Evolutionary conservation across 2,113 vertebrate genomes (phyloP).

Genomic region (Halichoerus grypus): DNA sequence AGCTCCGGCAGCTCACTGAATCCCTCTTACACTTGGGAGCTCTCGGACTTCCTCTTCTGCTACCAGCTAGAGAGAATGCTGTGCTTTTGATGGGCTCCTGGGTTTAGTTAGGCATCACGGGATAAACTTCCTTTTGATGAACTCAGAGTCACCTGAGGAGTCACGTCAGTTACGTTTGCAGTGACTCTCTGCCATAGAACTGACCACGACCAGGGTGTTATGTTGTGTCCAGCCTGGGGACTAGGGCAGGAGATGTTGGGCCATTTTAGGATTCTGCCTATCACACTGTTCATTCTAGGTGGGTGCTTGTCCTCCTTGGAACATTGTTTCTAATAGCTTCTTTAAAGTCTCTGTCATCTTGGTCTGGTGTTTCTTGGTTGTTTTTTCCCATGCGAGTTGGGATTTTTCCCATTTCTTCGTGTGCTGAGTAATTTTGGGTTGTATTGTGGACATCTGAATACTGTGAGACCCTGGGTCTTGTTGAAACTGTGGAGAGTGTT

Average conservation of each 20-base stretch:
- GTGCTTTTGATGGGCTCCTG: not conserved
- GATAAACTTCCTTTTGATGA: not conserved
- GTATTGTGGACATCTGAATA: not conserved
- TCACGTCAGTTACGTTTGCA: not conserved
- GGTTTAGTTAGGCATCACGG: not conserved
- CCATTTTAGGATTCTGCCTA: not conserved
- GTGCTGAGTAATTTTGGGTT: not conserved
- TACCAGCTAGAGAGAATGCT: not conserved
- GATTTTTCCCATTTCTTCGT: not conserved
- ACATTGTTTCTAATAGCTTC: not conserved
- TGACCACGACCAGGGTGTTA: not conserved
- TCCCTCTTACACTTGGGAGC: not conserved
- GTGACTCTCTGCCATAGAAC: not conserved
- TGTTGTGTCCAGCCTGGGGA: not conserved
- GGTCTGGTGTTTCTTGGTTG: not conserved
- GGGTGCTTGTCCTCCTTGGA: not conserved
- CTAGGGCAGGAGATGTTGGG: not conserved
- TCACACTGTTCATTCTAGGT: not conserved
- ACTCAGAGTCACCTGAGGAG: not conserved
- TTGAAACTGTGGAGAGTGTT: not conserved
- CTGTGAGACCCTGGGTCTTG: not conserved
- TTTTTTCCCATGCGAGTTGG: not conserved
- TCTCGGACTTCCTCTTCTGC: not conserved
- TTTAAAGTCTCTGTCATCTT: not conserved
- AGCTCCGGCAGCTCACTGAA: not conserved